A percentile compares a stretch with the other conserved stretches of the same genome.
Evolutionary conservation across 2,113 vertebrate species (phyloP).

Genomic region (Psittacula cyanocephala): DNA sequence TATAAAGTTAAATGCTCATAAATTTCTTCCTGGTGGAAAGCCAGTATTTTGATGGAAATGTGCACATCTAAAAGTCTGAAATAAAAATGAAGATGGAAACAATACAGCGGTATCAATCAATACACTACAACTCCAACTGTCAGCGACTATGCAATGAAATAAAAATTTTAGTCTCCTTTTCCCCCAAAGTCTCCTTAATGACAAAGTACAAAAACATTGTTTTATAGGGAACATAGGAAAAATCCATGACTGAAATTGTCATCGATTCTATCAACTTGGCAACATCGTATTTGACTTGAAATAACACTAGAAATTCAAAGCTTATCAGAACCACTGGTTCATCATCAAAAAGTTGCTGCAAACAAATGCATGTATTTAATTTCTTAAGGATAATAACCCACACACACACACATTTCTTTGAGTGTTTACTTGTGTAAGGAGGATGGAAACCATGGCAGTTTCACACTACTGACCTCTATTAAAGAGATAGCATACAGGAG

Average conservation of each 20-base stretch:
- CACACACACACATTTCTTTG: not conserved
- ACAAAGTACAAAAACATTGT: not conserved
- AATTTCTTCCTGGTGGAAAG: not conserved
- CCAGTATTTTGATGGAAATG: not conserved
- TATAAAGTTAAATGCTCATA: not conserved
- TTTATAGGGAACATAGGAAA: not conserved
- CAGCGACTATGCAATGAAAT: not conserved
- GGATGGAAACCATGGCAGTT: not conserved
- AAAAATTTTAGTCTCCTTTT: not conserved
- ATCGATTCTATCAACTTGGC: not conserved
- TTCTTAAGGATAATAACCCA: not conserved
- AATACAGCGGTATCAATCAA: not conserved
- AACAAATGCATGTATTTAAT: not conserved
- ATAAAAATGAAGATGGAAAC: not conserved
- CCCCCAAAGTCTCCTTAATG: not conserved
- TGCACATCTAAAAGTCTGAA: not conserved
- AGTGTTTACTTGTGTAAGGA: not conserved
- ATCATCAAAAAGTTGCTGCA: not conserved
- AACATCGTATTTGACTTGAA: not conserved
- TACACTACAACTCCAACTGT: not conserved
- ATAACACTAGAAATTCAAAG: not conserved
- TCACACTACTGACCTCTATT: not conserved
- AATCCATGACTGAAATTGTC: not conserved
- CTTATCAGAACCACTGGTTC: conserved; percentile 7
- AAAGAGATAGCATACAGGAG: not conserved